A percentile compares a stretch with the other conserved stretches of the same genome.
Conservation (phyloP, 2,888 invertebrate species). For the Alentia gelatinosa region DNA sequence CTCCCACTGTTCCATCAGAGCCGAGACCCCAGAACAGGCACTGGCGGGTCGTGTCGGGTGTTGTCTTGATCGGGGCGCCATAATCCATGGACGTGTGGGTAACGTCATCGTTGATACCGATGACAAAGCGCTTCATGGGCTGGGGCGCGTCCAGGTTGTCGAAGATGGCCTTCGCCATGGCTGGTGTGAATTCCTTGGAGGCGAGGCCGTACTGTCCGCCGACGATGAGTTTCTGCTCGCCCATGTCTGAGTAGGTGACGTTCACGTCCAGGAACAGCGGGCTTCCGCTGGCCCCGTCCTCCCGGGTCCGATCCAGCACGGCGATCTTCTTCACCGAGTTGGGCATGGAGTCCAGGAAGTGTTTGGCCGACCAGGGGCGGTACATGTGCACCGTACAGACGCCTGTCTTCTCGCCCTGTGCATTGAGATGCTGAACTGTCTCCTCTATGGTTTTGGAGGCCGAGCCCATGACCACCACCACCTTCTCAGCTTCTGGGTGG, state of each 20-base stretch:
- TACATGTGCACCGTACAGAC: slow-evolving; percentile 64
- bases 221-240: slow-evolving; percentile 58
- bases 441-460: slow-evolving; percentile 63
- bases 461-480: slow-evolving; percentile 65
- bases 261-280: slow-evolving; percentile 66
- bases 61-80: slow-evolving; percentile 58
- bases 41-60: slow-evolving; percentile 58
- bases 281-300: slow-evolving; percentile 65
- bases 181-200: slow-evolving; percentile 67
- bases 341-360: slow-evolving; percentile 63
- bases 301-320: slow-evolving; percentile 65
- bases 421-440: slow-evolving; percentile 63
- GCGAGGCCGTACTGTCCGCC: slow-evolving; percentile 65
- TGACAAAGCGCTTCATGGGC: slow-evolving; percentile 63
- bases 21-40: slow-evolving; percentile 66
- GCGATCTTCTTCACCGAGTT: slow-evolving; percentile 62
- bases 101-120: slow-evolving; percentile 67
- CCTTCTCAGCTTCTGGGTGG: slow-evolving; percentile 62
- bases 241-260: slow-evolving; percentile 62
- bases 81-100: slow-evolving; percentile 63
- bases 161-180: slow-evolving; percentile 65
- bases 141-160: slow-evolving; percentile 64
- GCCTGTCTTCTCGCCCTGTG: slow-evolving; percentile 64
- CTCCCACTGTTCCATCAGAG: slow-evolving; percentile 66
- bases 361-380: slow-evolving; percentile 65